Conservation (phyloP, 2,113 vertebrate species). For the Anhinga rufa region DNA sequence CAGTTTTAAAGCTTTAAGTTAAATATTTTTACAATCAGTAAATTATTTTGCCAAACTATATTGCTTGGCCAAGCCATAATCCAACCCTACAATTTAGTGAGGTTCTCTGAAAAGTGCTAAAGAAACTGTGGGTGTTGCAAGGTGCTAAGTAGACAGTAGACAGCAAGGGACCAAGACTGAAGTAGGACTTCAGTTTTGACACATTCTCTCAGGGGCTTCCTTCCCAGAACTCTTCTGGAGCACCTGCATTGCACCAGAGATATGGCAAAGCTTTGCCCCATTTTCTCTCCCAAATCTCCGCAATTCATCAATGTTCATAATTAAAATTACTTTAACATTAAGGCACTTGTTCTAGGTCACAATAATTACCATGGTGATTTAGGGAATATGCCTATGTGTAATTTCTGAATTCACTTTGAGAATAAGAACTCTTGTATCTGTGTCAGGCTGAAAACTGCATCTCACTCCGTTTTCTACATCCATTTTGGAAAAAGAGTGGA, state of each 20-base stretch:
- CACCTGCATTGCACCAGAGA: neutral
- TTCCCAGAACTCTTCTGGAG: neutral
- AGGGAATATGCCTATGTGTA: slow-evolving; percentile 32
- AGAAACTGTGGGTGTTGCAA: neutral
- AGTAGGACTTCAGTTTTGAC: neutral
- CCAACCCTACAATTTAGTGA: neutral
- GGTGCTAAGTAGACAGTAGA: neutral
- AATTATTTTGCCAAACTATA: neutral
- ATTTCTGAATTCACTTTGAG: neutral
- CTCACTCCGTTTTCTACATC: neutral
- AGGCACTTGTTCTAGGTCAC: slow-evolving; percentile 23
- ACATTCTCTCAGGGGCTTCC: neutral
- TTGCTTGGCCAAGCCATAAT: neutral
- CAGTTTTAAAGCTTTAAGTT: neutral
- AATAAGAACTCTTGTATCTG: neutral
- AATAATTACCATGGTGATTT: slow-evolving; percentile 43
- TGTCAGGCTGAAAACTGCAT: neutral
- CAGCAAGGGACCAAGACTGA: neutral
- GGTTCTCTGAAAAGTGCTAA: neutral
- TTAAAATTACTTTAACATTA: slow-evolving; percentile 11
- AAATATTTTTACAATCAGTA: neutral
- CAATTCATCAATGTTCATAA: neutral
- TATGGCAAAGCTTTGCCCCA: neutral
- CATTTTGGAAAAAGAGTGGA: neutral
- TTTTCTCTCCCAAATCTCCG: neutral